Evolutionary conservation across 2,113 vertebrate species (phyloP).

Genomic region (Danionella cerebrum): DNA sequence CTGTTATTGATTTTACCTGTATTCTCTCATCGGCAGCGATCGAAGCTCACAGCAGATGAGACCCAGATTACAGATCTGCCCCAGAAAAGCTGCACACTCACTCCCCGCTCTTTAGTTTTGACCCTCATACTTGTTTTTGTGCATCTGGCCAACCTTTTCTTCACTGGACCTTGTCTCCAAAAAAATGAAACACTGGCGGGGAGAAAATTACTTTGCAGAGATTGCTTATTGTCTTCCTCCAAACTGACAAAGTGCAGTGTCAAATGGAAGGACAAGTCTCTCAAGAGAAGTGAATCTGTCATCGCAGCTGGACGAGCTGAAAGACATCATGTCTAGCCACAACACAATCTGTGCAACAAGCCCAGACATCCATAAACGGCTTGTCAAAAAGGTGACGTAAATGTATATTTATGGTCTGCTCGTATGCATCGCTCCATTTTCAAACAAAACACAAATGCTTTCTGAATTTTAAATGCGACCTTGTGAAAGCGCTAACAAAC

Average conservation of each 20-base stretch:
- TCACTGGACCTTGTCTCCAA: not conserved
- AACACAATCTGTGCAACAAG: conserved; percentile 18
- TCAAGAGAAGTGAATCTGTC: conserved; percentile 7
- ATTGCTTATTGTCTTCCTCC: conserved; percentile 16
- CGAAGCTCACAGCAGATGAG: conserved; percentile 42
- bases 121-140: not conserved
- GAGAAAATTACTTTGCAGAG: conserved; percentile 4
- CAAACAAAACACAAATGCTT: conserved; percentile 4
- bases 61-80: conserved; percentile 42
- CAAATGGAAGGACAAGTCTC: not conserved
- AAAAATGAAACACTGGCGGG: not conserved
- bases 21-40: conserved; percentile 47
- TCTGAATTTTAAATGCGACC: conserved; percentile 23
- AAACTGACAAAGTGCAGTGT: conserved; percentile 16
- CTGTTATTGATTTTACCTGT: conserved; percentile 50
- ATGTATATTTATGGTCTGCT: conserved; percentile 17
- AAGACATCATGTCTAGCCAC: not conserved
- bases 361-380: conserved; percentile 15
- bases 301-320: not conserved
- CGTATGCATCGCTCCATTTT: not conserved
- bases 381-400: conserved; percentile 2
- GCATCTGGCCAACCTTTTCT: not conserved
- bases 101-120: not conserved
- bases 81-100: conserved; percentile 33
- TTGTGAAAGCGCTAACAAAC: conserved; percentile 16